phyloP scores from a whole-genome alignment of 2,797 vertebrate genomes.

The Pseudochirops corinnae region DNA sequence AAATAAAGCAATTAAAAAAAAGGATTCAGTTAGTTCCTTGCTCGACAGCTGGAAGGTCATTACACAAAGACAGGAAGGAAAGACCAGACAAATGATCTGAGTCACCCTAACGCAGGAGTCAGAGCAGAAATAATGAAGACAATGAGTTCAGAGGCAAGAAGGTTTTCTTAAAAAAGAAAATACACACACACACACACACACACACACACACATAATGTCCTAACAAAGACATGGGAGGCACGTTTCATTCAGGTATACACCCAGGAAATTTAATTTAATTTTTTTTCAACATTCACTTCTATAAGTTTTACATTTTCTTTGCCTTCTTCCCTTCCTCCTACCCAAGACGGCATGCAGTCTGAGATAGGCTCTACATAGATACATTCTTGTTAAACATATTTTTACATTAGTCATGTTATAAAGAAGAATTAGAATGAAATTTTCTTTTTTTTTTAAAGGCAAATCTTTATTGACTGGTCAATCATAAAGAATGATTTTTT shows the following conservation, averaged over 20 bases:
- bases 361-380: too few species aligned
- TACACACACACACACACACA: too few species aligned
- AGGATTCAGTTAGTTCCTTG: slow-evolving; percentile 67
- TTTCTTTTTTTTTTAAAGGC: neutral
- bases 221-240: neutral
- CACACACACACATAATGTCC: too few species aligned
- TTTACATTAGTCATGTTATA: too few species aligned
- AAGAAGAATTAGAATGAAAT: too few species aligned
- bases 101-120: slow-evolving; percentile 72
- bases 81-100: slow-evolving; percentile 81
- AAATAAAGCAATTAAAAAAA: slow-evolving; percentile 80
- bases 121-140: slow-evolving; percentile 73
- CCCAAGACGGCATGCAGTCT: too few species aligned
- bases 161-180: slow-evolving; percentile 65
- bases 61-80: slow-evolving; percentile 88
- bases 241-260: neutral
- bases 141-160: slow-evolving; percentile 64
- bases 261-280: neutral
- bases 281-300: too few species aligned
- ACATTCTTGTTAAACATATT: too few species aligned
- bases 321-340: too few species aligned
- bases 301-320: too few species aligned
- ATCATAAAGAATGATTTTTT: neutral
- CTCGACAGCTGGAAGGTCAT: slow-evolving; percentile 70
- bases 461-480: neutral